A percentile compares a stretch with the other conserved stretches of the same genome.
These are phyloP conservation scores for Melieria crassipennis DNA, from an alignment of 2,888 invertebrate species.

Conservation along the genomic window DNA sequence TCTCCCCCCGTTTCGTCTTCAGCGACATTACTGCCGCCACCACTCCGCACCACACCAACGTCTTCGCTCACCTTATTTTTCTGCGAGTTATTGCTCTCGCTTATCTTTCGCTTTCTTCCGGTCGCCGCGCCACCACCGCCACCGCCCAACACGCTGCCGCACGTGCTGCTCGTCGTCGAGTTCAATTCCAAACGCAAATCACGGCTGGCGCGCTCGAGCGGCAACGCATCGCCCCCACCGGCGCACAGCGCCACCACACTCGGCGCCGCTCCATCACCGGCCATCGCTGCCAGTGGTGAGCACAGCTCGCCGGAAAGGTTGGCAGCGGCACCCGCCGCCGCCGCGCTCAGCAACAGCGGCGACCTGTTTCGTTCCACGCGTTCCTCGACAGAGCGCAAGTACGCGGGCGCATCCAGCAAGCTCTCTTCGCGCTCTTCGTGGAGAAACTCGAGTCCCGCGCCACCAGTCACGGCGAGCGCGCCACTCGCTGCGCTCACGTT, in stretches of 20 bases:
- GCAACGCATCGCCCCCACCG: conserved; percentile 18
- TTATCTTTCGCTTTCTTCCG: conserved; percentile 62
- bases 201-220: conserved; percentile 56
- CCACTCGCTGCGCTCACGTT: conserved; percentile 24
- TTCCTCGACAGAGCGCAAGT: neutral
- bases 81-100: conserved; percentile 63
- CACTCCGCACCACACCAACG: neutral
- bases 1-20: neutral
- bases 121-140: conserved; percentile 47
- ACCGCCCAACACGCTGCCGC: conserved; percentile 52
- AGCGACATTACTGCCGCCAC: neutral
- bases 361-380: conserved; percentile 18
- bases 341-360: conserved; percentile 23
- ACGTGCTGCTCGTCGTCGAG: conserved; percentile 52
- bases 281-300: conserved; percentile 37
- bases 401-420: neutral
- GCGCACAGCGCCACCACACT: conserved; percentile 34
- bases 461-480: neutral
- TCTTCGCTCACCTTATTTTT: conserved; percentile 61
- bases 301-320: conserved; percentile 47
- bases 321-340: conserved; percentile 23
- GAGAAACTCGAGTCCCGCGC: neutral
- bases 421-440: conserved; percentile 35
- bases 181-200: conserved; percentile 63
- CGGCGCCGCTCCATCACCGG: neutral